Conservation (phyloP, 2,113 vertebrate genomes). For the Lucifuga dentata region DNA sequence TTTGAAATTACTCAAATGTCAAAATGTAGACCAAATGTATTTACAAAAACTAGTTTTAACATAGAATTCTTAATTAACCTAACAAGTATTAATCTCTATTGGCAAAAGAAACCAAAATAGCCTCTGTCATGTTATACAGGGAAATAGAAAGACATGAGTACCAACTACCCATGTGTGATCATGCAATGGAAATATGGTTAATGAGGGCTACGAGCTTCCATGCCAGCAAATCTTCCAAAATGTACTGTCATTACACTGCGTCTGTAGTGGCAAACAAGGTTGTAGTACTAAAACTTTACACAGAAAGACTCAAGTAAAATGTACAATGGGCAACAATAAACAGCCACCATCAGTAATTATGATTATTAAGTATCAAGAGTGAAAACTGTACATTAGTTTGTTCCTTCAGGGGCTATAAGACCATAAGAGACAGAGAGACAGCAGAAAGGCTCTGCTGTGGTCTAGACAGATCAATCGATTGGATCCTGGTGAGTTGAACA, state of each 20-base stretch:
- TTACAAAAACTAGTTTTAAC: neutral
- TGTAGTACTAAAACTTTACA: neutral
- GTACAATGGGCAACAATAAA: neutral
- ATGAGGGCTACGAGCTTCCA: neutral
- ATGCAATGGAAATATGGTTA: neutral
- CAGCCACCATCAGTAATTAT: no score
- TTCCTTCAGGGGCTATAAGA: neutral
- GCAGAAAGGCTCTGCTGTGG: neutral
- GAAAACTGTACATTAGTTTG: neutral
- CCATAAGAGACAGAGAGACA: neutral
- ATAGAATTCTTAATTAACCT: neutral
- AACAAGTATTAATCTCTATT: neutral
- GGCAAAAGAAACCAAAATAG: no score
- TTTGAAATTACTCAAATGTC: neutral
- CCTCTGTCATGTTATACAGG: neutral
- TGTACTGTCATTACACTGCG: neutral
- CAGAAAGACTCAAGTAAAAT: neutral
- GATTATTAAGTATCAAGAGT: neutral
- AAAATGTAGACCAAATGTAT: neutral
- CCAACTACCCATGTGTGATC: neutral
- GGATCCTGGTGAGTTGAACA: no score
- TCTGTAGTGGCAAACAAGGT: neutral
- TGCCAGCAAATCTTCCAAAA: neutral
- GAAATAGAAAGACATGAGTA: neutral
- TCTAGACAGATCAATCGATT: conserved; percentile 4